Evolutionary conservation across 1,140 invertebrate genomes (phyloP).

Genomic region (Glossosoma conforme): DNA sequence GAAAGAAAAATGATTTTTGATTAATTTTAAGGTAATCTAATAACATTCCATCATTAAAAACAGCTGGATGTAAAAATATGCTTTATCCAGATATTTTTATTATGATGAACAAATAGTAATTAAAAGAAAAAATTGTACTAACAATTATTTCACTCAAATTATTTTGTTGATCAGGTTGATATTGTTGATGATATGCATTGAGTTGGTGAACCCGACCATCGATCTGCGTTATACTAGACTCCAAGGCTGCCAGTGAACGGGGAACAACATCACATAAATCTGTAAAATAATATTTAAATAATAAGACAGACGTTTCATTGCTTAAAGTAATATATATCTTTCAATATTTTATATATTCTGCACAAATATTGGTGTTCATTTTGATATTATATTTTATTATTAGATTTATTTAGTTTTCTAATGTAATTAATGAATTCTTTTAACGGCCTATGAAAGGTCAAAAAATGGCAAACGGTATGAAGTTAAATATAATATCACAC

Average conservation of each 20-base stretch:
- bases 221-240: constrained; percentile 24
- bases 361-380: not conserved
- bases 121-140: constrained; percentile 1
- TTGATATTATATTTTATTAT: too few species aligned
- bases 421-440: too few species aligned
- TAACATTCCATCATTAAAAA: too few species aligned
- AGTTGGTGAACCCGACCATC: constrained; percentile 12
- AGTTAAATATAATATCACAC: constrained; percentile 1
- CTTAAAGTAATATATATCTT: too few species aligned
- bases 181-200: constrained; percentile 9
- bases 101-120: too few species aligned
- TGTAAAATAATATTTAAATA: constrained; percentile 9
- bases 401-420: too few species aligned
- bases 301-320: not conserved
- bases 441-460: too few species aligned
- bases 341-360: too few species aligned
- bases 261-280: constrained; percentile 23
- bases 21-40: too few species aligned
- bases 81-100: too few species aligned
- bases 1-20: too few species aligned
- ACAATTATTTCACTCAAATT: constrained; percentile 19
- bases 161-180: constrained; percentile 14
- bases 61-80: too few species aligned
- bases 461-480: not conserved
- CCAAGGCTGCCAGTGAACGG: constrained; percentile 21